Conservation (phyloP, 1,140 invertebrate genomes). For the Parasteatoda tepidariorum region DNA sequence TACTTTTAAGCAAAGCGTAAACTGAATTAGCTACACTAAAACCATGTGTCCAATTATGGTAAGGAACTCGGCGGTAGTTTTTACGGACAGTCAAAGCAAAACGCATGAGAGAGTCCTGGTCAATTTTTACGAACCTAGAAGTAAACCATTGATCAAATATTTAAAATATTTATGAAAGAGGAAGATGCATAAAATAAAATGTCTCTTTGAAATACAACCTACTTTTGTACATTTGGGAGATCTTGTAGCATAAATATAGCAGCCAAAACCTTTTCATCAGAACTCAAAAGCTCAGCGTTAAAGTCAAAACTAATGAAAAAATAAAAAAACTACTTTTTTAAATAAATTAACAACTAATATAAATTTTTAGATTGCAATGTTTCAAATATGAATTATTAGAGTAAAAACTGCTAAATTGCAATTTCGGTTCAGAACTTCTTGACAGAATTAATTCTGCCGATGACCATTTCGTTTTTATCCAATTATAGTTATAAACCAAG, state of each 20-base stretch:
- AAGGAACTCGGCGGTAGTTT: slow-evolving; percentile 84
- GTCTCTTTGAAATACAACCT: not conserved
- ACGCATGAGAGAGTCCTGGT: slow-evolving; percentile 73
- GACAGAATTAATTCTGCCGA: no score
- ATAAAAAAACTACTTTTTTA: no score
- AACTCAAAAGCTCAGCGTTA: slow-evolving; percentile 77
- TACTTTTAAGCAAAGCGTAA: slow-evolving; percentile 79
- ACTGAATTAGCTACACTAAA: slow-evolving; percentile 87
- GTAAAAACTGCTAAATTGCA: no score
- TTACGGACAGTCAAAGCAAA: slow-evolving; percentile 85
- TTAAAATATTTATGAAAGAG: not conserved
- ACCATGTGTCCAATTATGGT: slow-evolving; percentile 89
- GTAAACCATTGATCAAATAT: not conserved
- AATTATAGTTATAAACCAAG: no score
- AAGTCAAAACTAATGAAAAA: slow-evolving; percentile 76
- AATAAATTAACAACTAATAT: no score
- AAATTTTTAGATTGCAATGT: no score
- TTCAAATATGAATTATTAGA: no score
- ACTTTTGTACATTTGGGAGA: slow-evolving; percentile 67
- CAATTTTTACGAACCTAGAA: slow-evolving; percentile 66
- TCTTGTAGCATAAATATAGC: slow-evolving; percentile 84
- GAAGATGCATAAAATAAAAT: not conserved
- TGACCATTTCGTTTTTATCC: no score
- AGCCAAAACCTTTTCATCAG: slow-evolving; percentile 77
- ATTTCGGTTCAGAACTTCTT: no score